Evolutionary conservation across 2,888 invertebrate species (phyloP).

Genomic region (Lumbricus terrestris): DNA sequence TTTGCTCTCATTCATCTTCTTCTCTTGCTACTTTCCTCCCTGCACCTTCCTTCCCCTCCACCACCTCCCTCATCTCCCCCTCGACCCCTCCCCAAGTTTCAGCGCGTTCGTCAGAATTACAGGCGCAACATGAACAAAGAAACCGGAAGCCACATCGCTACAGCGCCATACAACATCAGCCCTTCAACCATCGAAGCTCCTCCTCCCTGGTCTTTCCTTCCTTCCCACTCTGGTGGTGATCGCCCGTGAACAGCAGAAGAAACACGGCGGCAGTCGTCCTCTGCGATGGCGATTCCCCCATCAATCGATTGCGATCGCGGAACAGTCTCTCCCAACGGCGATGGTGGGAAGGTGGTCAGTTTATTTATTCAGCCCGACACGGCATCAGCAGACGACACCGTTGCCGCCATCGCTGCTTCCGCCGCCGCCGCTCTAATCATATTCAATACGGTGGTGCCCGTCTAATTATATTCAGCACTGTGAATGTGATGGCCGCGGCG

Average conservation of each 20-base stretch:
- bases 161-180: neutral
- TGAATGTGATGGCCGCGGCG: neutral
- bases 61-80: no score
- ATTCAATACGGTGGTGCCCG: slow-evolving; percentile 3
- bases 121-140: neutral
- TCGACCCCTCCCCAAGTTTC: neutral
- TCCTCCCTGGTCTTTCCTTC: neutral
- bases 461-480: neutral
- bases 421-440: slow-evolving; percentile 3
- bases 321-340: neutral
- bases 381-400: neutral
- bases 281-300: neutral
- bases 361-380: neutral
- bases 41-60: no score
- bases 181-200: neutral
- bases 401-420: no score
- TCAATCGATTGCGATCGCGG: neutral
- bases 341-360: no score
- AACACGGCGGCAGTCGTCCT: neutral
- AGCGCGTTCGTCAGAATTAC: neutral
- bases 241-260: neutral
- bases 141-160: neutral
- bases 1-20: neutral
- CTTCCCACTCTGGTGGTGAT: neutral
- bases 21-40: neutral